Base-by-base conservation (phyloP, 2,113 vertebrate genomes). In the Ploceus nigricollis region DNA sequence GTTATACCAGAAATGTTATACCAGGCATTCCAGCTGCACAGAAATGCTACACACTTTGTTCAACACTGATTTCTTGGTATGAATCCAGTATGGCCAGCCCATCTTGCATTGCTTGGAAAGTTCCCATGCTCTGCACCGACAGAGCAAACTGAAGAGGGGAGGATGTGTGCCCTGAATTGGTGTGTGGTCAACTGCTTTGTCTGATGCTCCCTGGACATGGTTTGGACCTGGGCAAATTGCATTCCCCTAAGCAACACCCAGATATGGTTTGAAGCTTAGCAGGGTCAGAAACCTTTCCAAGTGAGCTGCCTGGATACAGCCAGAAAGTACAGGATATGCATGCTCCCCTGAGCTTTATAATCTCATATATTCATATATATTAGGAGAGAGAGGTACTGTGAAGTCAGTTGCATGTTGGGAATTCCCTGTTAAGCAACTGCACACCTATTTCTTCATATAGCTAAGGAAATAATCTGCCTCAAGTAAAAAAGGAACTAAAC, bases 31-130 rank as follows among this genome's bases (percentile, higher is more conserved):
- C 33, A 68, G 35, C 15, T 45, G 56, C 42, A 27, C n/a, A 56
- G 60, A 73, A 95, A 77, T 7, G 9, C 24, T 0, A 0, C 18
- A 17, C 1, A 4, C 17, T 44, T 73, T 28, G 16, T 37, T 58
- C 65, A 17, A 10, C 8, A 2, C 27, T 22, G 64, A 2, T 64
- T 76, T 66, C 47, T 66, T 47, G 15, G 14, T 22, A 30, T 54
- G 31, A 72, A 76, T 53, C 68, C 16, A 51, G 14, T 3, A 23
- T 6, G 8, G 19, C 15, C 44, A 76, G 31, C 8, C 10, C 35
- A 17, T 7, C 6, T 82, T 30, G 14, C 24, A 44, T 3, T n/a
- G 27, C 44, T 81, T 20, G 39, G 24, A 48, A 64, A 19, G 11
- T 16, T 60, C 27, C 13, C 14, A 5, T 10, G 16, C 24, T 50